Conservation (phyloP, 2,888 invertebrate genomes). For the Microplitis manilae region DNA sequence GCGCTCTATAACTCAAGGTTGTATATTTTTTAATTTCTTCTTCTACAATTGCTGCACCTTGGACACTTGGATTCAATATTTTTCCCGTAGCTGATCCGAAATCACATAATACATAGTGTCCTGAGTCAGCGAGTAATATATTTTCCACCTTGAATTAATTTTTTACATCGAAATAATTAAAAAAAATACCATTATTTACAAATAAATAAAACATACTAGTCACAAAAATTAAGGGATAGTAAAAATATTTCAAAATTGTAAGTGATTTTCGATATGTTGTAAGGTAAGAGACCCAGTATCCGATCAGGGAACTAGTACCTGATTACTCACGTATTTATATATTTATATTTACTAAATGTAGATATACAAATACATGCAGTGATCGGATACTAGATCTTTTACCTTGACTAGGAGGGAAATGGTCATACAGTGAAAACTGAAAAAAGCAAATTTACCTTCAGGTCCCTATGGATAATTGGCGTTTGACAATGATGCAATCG, state of each 20-base stretch:
- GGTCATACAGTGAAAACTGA: not conserved
- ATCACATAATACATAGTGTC: slow-evolving; percentile 91
- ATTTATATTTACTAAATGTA: too few relatives aligned
- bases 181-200: not conserved
- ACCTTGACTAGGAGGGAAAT: not conserved
- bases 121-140: slow-evolving; percentile 84
- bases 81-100: slow-evolving; percentile 95
- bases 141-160: slow-evolving; percentile 81
- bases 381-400: not conserved
- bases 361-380: too few relatives aligned
- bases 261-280: too few relatives aligned
- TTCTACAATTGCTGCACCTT: slow-evolving; percentile 81
- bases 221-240: not conserved
- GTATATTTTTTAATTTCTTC: slow-evolving; percentile 92
- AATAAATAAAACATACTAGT: not conserved
- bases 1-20: slow-evolving; percentile 90
- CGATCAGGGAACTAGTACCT: too few relatives aligned
- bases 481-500: slow-evolving; percentile 93
- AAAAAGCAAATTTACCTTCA: slow-evolving; percentile 76
- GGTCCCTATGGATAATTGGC: slow-evolving; percentile 92
- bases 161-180: slow-evolving; percentile 12
- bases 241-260: too few relatives aligned
- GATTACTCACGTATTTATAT: too few relatives aligned
- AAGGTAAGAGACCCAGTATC: too few relatives aligned
- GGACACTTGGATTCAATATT: slow-evolving; percentile 78